These are phyloP conservation scores for Melanotaenia maccullochi DNA, from an alignment of 2,797 vertebrate genomes.

Conservation along the genomic window DNA sequence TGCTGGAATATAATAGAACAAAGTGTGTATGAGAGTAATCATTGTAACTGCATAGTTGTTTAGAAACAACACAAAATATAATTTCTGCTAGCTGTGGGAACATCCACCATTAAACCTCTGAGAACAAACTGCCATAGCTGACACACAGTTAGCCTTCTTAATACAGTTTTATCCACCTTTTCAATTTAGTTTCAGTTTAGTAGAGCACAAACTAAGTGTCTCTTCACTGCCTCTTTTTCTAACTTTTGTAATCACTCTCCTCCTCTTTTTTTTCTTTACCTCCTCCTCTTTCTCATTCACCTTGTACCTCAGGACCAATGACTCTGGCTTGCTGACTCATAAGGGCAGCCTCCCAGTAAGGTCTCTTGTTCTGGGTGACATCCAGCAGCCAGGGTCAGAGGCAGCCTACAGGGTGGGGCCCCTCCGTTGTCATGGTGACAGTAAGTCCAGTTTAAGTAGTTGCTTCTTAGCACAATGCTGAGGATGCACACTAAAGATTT, in stretches of 20 bases:
- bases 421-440: conserved; percentile 91
- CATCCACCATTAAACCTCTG: conserved; percentile 13
- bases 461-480: neutral
- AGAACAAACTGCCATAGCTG: conserved; percentile 1
- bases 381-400: conserved; percentile 88
- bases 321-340: conserved; percentile 91
- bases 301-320: conserved; percentile 84
- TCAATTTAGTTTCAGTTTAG: conserved; percentile 19
- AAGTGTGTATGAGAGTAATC: too few species aligned
- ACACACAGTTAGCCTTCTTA: conserved; percentile 1
- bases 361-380: conserved; percentile 90
- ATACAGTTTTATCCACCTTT: conserved; percentile 9
- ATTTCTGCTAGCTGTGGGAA: neutral
- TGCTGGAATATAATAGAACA: too few species aligned
- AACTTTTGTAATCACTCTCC: neutral
- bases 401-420: conserved; percentile 92
- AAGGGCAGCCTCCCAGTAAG: conserved; percentile 93
- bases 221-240: neutral
- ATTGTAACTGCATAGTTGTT: too few species aligned
- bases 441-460: conserved; percentile 83
- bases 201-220: neutral
- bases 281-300: neutral
- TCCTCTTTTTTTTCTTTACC: too few species aligned
- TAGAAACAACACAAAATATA: too few species aligned
- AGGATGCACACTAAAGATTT: neutral